Base-by-base conservation (phyloP, 2,888 invertebrate genomes). In the Sinhomidia bicolor region DNA sequence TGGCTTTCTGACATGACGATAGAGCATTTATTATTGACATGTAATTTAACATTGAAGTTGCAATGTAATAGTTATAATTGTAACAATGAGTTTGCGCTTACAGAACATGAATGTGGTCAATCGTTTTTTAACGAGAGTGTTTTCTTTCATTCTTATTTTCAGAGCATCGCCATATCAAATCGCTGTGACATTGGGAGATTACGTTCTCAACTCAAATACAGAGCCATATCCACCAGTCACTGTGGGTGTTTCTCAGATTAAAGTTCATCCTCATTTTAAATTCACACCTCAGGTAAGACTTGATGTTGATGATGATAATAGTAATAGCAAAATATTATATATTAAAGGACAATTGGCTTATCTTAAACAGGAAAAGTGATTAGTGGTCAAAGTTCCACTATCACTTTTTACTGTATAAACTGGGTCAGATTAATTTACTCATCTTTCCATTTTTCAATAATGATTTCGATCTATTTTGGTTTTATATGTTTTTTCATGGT, bases 211-310 rank as follows among this genome's bases (percentile, higher is more conserved):
- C 94, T 98, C 98, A 0, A 98, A 98, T 0, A 96, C 97, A 4
- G 98, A 98, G 93, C 97, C 98, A 0, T 94, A 98, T 85, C 98
- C 98, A 0, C 98, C 98, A 0, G 97, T 98, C 93, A 98, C 98
- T 0, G 98, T 98, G 93, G 97, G 98, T 41, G 98, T 98, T n/a
- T 94, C 97, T 62, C 96, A 96, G 92, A 98, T 98, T 91, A 96
- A 97, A 93, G 96, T 98, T 29, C 98, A 98, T 94, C 98, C 98
- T 0, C 96, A 97, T 93, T 97, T 97, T 94, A 97, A 97, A 94
- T 98, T 98, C 93, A 98, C 98, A 0, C 98, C 98, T 0, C 98
- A 98, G 94, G 93, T 92, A 86, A 62, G 68, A 62, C 10, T 5
- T 41, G 4, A n/a, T n/a, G n/a, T n/a, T n/a, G n/a, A n/a, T n/a